phyloP scores from a whole-genome alignment of 2,888 invertebrate genomes.

The Trichopoda pennipes region DNA sequence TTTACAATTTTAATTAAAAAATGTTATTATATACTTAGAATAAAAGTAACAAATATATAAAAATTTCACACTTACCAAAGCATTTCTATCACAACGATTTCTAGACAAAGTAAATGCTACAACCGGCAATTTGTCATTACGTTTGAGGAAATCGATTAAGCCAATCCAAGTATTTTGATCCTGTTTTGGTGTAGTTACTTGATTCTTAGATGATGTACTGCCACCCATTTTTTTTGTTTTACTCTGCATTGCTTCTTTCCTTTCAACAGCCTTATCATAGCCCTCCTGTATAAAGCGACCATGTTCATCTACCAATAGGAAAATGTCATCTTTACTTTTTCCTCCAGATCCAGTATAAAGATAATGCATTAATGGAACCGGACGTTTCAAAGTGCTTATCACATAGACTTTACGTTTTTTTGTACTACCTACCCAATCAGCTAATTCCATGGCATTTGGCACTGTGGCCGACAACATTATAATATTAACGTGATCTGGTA shows the following conservation, averaged over 20 bases:
- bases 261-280: constrained; percentile 83
- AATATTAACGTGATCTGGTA: constrained; percentile 96
- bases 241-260: constrained; percentile 80
- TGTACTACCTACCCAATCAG: constrained; percentile 94
- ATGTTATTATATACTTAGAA: neutral
- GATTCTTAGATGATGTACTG: constrained; percentile 59
- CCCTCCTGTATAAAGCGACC: constrained; percentile 86
- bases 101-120: constrained; percentile 95
- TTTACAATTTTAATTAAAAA: too few relatives aligned
- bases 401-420: constrained; percentile 95
- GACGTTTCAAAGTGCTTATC: constrained; percentile 94
- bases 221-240: constrained; percentile 71
- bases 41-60: neutral
- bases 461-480: constrained; percentile 99
- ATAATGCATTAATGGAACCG: constrained; percentile 97
- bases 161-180: constrained; percentile 92
- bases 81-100: constrained; percentile 84
- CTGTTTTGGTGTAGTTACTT: constrained; percentile 82
- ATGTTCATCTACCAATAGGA: constrained; percentile 89
- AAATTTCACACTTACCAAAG: constrained; percentile 72
- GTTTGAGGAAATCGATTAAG: constrained; percentile 90
- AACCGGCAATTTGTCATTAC: constrained; percentile 92
- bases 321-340: constrained; percentile 86
- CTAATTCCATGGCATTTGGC: constrained; percentile 97
- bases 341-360: constrained; percentile 91